Conservation (phyloP, 1,140 invertebrate genomes). For the Dryas iulia region DNA sequence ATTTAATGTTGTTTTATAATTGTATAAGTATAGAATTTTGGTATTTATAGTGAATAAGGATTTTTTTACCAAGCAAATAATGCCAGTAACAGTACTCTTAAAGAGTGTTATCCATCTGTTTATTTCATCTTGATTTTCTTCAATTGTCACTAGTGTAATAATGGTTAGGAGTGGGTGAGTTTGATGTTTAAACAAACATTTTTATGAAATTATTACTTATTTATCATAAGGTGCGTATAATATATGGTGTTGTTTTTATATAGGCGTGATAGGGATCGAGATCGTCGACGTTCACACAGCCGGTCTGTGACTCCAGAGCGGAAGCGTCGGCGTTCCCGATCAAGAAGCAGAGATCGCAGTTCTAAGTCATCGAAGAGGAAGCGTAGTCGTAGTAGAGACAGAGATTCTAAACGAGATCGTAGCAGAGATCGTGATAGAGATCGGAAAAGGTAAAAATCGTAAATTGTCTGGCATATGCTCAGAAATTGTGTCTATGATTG, state of each 20-base stretch:
- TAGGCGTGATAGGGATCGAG: slow-evolving; percentile 69
- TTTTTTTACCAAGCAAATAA: not conserved
- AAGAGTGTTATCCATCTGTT: not conserved
- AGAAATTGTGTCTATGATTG: too few species aligned
- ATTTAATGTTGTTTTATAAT: not conserved
- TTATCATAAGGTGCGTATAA: not conserved
- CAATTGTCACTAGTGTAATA: slow-evolving; percentile 9
- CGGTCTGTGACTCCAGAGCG: slow-evolving; percentile 82
- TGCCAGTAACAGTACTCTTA: not conserved
- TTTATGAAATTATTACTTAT: not conserved
- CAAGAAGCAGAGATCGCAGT: slow-evolving; percentile 82
- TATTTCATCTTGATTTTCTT: not conserved
- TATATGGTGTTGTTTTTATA: slow-evolving; percentile 25
- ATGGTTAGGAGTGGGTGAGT: slow-evolving; percentile 75
- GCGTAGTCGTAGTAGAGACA: slow-evolving; percentile 75
- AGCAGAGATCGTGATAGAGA: slow-evolving; percentile 72
- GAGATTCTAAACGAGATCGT: slow-evolving; percentile 73
- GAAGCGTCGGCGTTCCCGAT: slow-evolving; percentile 81
- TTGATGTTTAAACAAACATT: not conserved
- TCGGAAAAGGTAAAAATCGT: slow-evolving; percentile 38
- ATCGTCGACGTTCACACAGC: slow-evolving; percentile 72
- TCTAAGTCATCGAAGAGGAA: slow-evolving; percentile 76
- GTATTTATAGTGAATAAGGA: not conserved
- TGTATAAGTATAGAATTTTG: not conserved
- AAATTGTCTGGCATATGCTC: not conserved